Evolutionary conservation across 92 coral and sea anemone species (phyloP).

Genomic region (Bergia puertoricense): DNA sequence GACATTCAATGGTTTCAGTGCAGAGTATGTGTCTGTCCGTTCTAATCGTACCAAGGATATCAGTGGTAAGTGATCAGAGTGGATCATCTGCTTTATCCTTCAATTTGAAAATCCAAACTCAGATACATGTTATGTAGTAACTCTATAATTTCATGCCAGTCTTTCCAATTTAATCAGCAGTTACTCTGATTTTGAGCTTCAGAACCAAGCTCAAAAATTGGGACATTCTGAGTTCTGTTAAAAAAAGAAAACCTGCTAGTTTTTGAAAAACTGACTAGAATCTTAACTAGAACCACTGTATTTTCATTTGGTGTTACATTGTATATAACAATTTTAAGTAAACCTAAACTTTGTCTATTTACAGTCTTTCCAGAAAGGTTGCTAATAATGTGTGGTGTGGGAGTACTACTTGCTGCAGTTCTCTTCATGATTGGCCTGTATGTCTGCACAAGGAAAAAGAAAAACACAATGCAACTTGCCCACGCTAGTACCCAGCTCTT

Average conservation of each 20-base stretch:
- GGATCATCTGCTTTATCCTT: not conserved
- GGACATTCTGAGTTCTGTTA: too few relatives aligned
- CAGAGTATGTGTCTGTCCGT: not conserved
- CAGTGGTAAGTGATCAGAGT: constrained; percentile 9
- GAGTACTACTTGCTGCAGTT: not conserved
- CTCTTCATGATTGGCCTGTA: not conserved
- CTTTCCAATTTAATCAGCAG: too few relatives aligned
- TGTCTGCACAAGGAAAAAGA: constrained; percentile 7
- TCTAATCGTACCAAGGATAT: not conserved
- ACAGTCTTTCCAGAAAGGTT: not conserved
- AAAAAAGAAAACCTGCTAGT: too few relatives aligned
- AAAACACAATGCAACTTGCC: not conserved
- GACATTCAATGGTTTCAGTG: constrained; percentile 28
- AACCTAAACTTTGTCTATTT: not conserved
- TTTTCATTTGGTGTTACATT: not conserved
- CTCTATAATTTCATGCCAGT: too few relatives aligned
- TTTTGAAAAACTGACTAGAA: too few relatives aligned
- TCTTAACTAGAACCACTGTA: not conserved
- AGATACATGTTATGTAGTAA: too few relatives aligned
- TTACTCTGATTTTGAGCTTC: too few relatives aligned
- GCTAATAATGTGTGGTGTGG: constrained; percentile 11
- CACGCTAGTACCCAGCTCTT: constrained; percentile 11
- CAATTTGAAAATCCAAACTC: too few relatives aligned
- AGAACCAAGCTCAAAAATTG: too few relatives aligned
- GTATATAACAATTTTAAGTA: not conserved